Evolutionary conservation across 2,888 invertebrate genomes (phyloP).

Genomic region (Epinotia bilunana): DNA sequence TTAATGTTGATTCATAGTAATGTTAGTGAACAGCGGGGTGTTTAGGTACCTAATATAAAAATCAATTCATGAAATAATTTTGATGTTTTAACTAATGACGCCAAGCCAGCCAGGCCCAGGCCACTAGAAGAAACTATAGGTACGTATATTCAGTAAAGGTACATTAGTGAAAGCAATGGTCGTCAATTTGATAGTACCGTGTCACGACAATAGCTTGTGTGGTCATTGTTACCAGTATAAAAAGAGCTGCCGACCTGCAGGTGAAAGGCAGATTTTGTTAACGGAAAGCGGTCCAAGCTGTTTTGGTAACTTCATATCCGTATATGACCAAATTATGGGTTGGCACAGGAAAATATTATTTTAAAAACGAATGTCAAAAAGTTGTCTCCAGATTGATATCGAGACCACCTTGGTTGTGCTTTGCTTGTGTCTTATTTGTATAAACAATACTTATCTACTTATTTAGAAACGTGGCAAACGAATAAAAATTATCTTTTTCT

Average conservation of each 20-base stretch:
- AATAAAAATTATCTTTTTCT: not conserved
- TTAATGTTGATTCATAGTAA: not conserved
- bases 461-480: not conserved
- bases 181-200: constrained; percentile 33
- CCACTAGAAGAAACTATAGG: not conserved
- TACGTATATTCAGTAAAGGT: not conserved
- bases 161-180: constrained; percentile 35
- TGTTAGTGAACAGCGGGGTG: not conserved
- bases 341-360: constrained; percentile 66
- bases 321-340: constrained; percentile 68
- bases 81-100: not conserved
- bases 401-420: constrained; percentile 32
- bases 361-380: constrained; percentile 53
- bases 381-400: constrained; percentile 7
- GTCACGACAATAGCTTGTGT: constrained; percentile 68
- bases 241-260: not conserved
- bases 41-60: no score
- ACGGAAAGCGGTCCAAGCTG: not conserved
- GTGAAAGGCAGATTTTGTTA: no score
- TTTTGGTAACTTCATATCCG: constrained; percentile 7
- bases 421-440: not conserved
- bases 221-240: constrained; percentile 59
- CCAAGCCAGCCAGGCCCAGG: not conserved
- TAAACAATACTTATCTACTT: not conserved
- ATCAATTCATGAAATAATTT: no score